phyloP scores from a whole-genome alignment of 2,113 vertebrate species.

The Pelvicachromis taeniatus region DNA sequence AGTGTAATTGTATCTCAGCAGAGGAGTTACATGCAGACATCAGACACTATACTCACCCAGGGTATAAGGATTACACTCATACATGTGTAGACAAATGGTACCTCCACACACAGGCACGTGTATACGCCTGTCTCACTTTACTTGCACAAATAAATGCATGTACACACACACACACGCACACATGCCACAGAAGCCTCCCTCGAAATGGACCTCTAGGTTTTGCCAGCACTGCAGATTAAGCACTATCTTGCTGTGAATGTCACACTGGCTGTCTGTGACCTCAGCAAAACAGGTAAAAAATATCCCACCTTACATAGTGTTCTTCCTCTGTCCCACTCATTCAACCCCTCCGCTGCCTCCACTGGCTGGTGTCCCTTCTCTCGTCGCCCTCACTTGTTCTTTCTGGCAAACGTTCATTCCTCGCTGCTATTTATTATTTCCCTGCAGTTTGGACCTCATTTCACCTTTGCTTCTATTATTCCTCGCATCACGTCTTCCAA shows the following conservation, averaged over 20 bases:
- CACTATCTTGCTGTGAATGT: constrained; percentile 24
- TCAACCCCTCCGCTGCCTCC: not conserved
- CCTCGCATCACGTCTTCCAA: not conserved
- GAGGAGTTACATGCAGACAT: constrained; percentile 1
- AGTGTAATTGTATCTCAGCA: constrained; percentile 6
- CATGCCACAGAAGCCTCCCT: not conserved
- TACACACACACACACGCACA: not conserved
- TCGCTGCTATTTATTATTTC: not conserved
- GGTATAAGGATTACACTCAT: constrained; percentile 6
- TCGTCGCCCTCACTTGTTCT: not conserved
- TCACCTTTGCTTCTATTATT: constrained; percentile 12
- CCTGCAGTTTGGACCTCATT: not conserved
- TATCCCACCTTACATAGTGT: not conserved
- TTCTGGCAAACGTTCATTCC: not conserved
- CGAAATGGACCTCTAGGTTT: constrained; percentile 12
- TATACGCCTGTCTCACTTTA: not conserved
- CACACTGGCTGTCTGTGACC: constrained; percentile 23
- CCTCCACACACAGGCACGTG: not conserved
- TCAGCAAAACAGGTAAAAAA: constrained; percentile 5
- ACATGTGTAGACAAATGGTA: constrained; percentile 7
- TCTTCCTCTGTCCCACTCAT: constrained; percentile 17
- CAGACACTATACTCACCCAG: not conserved
- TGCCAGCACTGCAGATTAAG: constrained; percentile 34
- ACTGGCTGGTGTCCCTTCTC: not conserved
- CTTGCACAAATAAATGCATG: not conserved